Percentiles rank a stretch among this genome's conserved stretches.
Conservation (phyloP, 1,140 invertebrate genomes). For the Cydia amplana region DNA sequence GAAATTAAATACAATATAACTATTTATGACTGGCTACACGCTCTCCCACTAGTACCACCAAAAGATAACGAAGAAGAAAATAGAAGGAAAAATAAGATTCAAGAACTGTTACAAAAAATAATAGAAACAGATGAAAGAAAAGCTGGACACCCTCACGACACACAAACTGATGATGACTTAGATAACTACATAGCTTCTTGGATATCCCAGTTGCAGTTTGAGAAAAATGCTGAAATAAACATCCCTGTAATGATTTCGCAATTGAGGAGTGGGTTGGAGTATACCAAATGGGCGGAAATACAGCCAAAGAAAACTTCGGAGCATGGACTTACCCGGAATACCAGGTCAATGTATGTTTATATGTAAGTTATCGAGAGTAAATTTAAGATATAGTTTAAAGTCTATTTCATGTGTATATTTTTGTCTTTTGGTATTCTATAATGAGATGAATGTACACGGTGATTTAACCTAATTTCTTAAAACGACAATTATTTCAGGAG, state of each 20-base stretch:
- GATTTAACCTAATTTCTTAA: background rate
- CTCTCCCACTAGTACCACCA: conserved; percentile 46
- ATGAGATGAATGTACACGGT: background rate
- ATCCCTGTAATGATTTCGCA: conserved; percentile 45
- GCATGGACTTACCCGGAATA: background rate
- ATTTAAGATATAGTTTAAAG: no score
- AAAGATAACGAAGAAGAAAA: conserved; percentile 34
- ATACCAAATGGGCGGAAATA: conserved; percentile 34
- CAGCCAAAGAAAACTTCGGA: background rate
- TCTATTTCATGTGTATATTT: background rate
- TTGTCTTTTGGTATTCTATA: background rate
- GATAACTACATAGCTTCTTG: conserved; percentile 44
- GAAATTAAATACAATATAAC: conserved; percentile 49
- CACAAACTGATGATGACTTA: conserved; percentile 35
- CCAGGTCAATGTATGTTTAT: background rate
- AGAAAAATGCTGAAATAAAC: conserved; percentile 44
- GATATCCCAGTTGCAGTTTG: conserved; percentile 46
- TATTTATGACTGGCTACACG: conserved; percentile 52
- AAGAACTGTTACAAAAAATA: conserved; percentile 47
- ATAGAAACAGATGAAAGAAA: conserved; percentile 37
- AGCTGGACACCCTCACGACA: conserved; percentile 30
- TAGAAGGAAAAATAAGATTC: conserved; percentile 43
- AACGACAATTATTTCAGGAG: background rate
- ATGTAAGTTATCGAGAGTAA: no score
- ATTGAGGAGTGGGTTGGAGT: conserved; percentile 47